Evolutionary conservation across 2,888 invertebrate species (phyloP), one percentile per base, ranked within the genome.

Genomic region (Ennomos quercinarius): DNA sequence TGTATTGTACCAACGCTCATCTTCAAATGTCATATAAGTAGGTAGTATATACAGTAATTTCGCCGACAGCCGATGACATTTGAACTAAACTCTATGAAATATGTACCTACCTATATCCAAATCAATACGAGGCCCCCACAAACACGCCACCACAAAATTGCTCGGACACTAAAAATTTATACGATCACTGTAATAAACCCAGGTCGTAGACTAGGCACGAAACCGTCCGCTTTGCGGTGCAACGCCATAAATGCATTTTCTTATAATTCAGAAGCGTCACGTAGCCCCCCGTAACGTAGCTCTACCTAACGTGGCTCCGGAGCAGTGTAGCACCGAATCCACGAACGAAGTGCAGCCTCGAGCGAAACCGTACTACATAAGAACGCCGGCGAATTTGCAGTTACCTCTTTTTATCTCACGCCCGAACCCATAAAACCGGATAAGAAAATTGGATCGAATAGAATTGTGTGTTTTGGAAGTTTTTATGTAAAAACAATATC

Each of bases 241-340:
- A 79, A 74, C 79, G 79, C 77, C 81, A 83, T 89, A 90, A 91
- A 91, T 91, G 90, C 89, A 91, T 91, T 91, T 91, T 91, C 89
- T 91, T 91, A 91, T 91, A 91, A 90, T 89, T 88, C 90, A 89
- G 86, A 79, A 84, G 82, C 89, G 88, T 91, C 92, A 93, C 91
- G 92, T 93, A 87, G 79, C 71, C 76, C 73, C 76, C 70, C 89
- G 87, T 91, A 91, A 91, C 91, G 91, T 92, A 86, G 79, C 71
- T 74, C 76, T 70, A 78, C 70, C 70, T 70, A 74, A 66, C 67
- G 42, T 61, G 59, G 57, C 54, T 37, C 50, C 39, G 57, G 57
- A 88, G 88, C 91, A 91, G 92, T 90, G 91, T 91, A 87, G 80
- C 72, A 76, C 56, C 38, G 46, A 53, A 44, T 75, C 76, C 50